These are phyloP conservation scores for Cactoblastis cactorum DNA, from an alignment of 2,888 invertebrate genomes.

Conservation along the genomic window DNA sequence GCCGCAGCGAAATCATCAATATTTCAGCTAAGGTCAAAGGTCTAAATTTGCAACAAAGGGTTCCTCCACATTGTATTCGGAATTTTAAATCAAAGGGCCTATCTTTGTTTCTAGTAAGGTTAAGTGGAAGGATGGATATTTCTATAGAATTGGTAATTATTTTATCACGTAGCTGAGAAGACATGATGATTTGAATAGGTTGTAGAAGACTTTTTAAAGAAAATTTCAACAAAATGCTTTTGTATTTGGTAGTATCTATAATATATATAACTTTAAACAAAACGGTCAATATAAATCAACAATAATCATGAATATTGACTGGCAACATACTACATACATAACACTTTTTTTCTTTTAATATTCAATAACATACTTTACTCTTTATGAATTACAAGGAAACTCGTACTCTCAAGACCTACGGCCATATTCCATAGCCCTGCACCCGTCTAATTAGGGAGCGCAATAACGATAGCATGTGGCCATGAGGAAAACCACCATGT, in stretches of 20 bases:
- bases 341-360: no score
- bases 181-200: no score
- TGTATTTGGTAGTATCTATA: no score
- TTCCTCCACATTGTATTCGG: slow-evolving; percentile 9
- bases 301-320: no score
- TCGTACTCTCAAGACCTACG: background rate
- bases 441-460: background rate
- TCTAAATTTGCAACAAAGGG: slow-evolving; percentile 16
- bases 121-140: slow-evolving; percentile 4
- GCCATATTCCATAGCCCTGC: background rate
- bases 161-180: background rate
- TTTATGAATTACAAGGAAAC: background rate
- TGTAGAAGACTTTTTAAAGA: no score
- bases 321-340: no score
- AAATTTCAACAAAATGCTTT: no score
- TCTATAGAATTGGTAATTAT: background rate
- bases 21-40: slow-evolving; percentile 13
- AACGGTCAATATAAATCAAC: no score
- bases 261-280: no score
- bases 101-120: background rate
- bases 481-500: background rate
- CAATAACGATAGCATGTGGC: slow-evolving; percentile 1
- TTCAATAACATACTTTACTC: no score
- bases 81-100: slow-evolving; percentile 14
- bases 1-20: slow-evolving; percentile 13